phyloP scores from a whole-genome alignment of 2,888 invertebrate genomes.

The Drosophila quinaria region DNA sequence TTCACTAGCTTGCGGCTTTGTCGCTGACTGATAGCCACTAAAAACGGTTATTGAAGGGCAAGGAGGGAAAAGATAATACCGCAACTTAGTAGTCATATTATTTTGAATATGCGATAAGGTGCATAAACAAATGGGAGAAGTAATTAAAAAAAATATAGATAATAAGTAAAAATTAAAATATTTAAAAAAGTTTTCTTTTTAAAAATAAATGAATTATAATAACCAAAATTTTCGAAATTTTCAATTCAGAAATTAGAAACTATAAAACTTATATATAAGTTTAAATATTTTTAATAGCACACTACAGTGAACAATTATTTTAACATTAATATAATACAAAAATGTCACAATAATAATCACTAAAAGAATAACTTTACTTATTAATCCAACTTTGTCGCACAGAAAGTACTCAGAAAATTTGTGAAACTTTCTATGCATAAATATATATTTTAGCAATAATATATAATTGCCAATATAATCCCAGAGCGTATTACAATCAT shows the following conservation, averaged over 20 bases:
- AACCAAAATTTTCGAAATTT: background rate
- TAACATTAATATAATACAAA: background rate
- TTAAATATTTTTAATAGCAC: too few species aligned
- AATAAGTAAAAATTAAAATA: background rate
- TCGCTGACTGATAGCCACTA: background rate
- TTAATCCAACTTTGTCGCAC: background rate
- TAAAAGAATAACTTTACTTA: background rate
- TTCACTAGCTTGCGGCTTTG: conserved; percentile 11
- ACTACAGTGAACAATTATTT: too few species aligned
- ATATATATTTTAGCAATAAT: background rate
- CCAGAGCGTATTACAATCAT: conserved; percentile 25
- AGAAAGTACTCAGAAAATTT: background rate
- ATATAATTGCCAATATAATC: conserved; percentile 49
- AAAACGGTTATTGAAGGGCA: background rate
- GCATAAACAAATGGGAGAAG: background rate
- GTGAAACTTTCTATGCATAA: background rate
- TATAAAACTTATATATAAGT: too few species aligned
- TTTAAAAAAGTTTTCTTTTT: background rate
- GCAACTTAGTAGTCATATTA: background rate
- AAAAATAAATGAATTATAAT: background rate
- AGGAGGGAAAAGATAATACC: background rate
- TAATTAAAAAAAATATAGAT: background rate
- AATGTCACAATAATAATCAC: background rate
- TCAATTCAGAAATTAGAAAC: background rate
- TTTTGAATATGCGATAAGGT: background rate